A percentile compares a stretch with the other conserved stretches of the same genome.
These are phyloP conservation scores for Drosophila paulistorum DNA, from an alignment of 1,140 invertebrate species.

Conservation along the genomic window DNA sequence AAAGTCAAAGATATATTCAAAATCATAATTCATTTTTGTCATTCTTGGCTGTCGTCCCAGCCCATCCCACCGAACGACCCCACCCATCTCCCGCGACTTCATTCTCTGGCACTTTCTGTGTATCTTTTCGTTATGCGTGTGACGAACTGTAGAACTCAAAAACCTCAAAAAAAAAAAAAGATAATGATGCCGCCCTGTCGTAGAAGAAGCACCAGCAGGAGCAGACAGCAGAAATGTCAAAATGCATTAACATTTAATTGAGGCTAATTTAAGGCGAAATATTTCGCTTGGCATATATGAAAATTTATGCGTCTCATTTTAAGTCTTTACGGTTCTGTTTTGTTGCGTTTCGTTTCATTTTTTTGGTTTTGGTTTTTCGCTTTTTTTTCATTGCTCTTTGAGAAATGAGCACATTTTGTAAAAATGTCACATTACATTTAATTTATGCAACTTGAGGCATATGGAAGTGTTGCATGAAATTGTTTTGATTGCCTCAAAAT, in stretches of 20 bases:
- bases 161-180: no score
- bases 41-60: conserved; percentile 13
- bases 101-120: conserved; percentile 23
- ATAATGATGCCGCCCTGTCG: conserved; percentile 22
- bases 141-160: background rate
- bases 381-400: conserved; percentile 46
- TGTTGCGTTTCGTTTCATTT: conserved; percentile 17
- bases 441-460: conserved; percentile 72
- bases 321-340: conserved; percentile 37
- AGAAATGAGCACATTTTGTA: conserved; percentile 82
- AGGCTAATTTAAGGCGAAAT: conserved; percentile 83
- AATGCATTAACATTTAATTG: conserved; percentile 83
- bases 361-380: conserved; percentile 8
- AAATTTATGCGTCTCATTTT: conserved; percentile 80
- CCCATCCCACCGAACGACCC: background rate
- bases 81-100: background rate
- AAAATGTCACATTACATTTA: conserved; percentile 83
- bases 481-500: conserved; percentile 53
- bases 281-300: conserved; percentile 74
- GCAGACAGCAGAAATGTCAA: conserved; percentile 77
- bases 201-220: conserved; percentile 11
- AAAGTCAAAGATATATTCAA: conserved; percentile 53
- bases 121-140: conserved; percentile 32
- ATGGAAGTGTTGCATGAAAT: conserved; percentile 73
- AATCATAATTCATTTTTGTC: conserved; percentile 77